Evolutionary conservation across 2,113 vertebrate species (phyloP).

Genomic region (Cebidichthys violaceus): DNA sequence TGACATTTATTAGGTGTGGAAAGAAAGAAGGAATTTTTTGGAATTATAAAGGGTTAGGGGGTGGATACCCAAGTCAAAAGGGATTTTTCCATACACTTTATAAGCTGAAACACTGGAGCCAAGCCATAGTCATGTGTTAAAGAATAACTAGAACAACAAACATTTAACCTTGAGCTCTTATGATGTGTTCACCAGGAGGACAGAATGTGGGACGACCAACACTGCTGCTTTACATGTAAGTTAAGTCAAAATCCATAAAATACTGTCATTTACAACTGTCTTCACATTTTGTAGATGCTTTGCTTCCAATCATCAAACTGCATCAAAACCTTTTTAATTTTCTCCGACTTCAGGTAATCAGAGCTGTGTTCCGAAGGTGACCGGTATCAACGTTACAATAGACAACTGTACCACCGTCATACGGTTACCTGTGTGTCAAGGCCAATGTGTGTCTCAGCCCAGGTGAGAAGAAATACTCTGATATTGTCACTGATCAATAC

Average conservation of each 20-base stretch:
- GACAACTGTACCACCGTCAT: conserved; percentile 54
- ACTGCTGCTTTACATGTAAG: conserved; percentile 79
- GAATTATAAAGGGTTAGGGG: neutral
- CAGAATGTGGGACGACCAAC: conserved; percentile 70
- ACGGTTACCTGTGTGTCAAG: conserved; percentile 70
- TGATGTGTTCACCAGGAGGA: conserved; percentile 57
- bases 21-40: neutral
- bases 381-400: conserved; percentile 41
- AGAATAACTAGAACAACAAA: neutral
- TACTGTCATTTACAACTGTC: neutral
- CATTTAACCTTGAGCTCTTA: neutral
- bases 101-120: neutral
- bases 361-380: conserved; percentile 59
- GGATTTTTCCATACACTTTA: neutral
- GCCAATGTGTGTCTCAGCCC: conserved; percentile 63
- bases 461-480: conserved; percentile 52
- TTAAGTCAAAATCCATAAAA: neutral
- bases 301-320: neutral
- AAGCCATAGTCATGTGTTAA: neutral
- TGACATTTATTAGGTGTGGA: neutral
- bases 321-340: neutral
- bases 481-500: neutral
- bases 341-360: conserved; percentile 61
- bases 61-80: neutral
- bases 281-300: neutral